Conservation (phyloP, 1,140 invertebrate genomes). For the Steinernema khuongi region DNA sequence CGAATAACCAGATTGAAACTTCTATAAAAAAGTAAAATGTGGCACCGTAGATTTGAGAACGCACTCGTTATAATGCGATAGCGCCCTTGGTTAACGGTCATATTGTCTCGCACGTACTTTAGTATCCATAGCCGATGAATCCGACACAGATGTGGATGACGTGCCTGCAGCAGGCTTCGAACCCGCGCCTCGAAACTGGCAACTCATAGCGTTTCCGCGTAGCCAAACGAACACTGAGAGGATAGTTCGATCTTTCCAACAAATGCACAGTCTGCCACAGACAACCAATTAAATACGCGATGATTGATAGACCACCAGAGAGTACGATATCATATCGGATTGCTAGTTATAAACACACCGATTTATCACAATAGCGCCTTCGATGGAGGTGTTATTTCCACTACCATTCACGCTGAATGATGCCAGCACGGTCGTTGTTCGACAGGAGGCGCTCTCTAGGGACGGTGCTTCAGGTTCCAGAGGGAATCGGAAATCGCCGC, state of each 20-base stretch:
- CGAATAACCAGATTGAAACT: too few species aligned
- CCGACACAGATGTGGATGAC: constrained; percentile 9
- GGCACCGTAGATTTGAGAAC: constrained; percentile 5
- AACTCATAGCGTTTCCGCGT: neutral
- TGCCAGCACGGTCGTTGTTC: neutral
- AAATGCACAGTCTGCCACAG: neutral
- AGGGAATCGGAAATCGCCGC: neutral
- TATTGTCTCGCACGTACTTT: neutral
- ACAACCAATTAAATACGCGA: neutral
- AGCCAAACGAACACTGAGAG: neutral
- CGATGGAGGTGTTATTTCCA: neutral
- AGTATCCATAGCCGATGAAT: constrained; percentile 4
- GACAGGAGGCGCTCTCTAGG: neutral
- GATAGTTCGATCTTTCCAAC: neutral
- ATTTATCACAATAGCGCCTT: neutral
- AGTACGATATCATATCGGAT: constrained; percentile 6
- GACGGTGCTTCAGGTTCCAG: neutral
- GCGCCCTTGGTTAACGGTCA: neutral
- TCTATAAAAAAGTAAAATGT: neutral
- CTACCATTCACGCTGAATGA: neutral
- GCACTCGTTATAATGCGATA: neutral
- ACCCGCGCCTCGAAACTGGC: neutral
- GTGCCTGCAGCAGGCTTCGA: neutral
- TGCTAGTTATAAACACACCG: constrained; percentile 10
- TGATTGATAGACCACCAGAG: neutral